Percentiles rank a stretch among this genome's conserved stretches.
phyloP scores from a whole-genome alignment of 2,797 vertebrate genomes.

The Bradypodion ventrale region DNA sequence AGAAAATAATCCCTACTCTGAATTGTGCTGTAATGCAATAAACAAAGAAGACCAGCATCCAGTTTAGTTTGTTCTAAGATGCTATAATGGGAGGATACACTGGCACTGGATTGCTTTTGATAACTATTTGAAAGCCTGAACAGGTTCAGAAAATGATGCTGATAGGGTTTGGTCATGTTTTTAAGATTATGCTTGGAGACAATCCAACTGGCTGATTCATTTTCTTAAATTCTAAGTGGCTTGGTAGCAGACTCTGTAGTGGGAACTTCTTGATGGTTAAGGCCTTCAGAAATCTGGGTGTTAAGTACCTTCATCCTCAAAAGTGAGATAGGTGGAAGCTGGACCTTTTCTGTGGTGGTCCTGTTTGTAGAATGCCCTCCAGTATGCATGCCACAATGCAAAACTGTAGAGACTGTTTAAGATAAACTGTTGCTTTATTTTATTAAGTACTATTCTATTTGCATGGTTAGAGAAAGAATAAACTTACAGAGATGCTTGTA shows the following conservation, averaged over 20 bases:
- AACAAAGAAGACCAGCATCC: neutral
- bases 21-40: neutral
- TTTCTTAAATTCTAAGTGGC: neutral
- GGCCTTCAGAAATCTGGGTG: neutral
- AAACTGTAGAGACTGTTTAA: constrained; percentile 17
- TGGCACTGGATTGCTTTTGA: neutral
- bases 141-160: neutral
- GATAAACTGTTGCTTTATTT: constrained; percentile 11
- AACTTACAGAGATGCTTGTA: constrained; percentile 69
- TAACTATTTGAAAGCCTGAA: neutral
- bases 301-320: neutral
- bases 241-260: neutral
- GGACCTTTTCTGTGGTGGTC: neutral
- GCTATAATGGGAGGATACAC: neutral
- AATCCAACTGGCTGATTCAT: neutral
- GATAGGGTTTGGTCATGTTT: neutral
- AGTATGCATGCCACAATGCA: neutral
- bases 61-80: neutral
- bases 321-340: neutral
- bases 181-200: neutral
- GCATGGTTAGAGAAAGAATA: constrained; percentile 8
- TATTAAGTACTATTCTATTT: constrained; percentile 4
- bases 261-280: neutral
- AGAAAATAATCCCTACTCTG: neutral
- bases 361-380: neutral